A percentile compares a stretch with the other conserved stretches of the same genome.
phyloP scores from a whole-genome alignment of 2,797 vertebrate genomes.

The Labroides dimidiatus region DNA sequence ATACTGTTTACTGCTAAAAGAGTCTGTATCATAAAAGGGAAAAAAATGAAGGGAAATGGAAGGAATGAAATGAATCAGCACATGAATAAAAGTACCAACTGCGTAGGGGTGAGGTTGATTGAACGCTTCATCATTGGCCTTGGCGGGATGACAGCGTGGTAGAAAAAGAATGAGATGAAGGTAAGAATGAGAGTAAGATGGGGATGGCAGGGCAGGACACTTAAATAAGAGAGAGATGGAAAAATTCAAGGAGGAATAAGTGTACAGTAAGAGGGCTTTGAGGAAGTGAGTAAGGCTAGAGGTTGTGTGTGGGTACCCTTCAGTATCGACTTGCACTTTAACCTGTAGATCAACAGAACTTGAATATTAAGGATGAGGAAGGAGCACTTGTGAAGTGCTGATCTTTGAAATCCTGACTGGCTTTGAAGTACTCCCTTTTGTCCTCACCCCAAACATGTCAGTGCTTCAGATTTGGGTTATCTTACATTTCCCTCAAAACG shows the following conservation, averaged over 20 bases:
- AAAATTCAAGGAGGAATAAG: constrained; percentile 19
- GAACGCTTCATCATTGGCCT: constrained; percentile 54
- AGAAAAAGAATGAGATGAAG: constrained; percentile 36
- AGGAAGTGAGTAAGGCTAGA: constrained; percentile 39
- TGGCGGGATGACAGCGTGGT: constrained; percentile 61
- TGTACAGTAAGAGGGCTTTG: constrained; percentile 30
- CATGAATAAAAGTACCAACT: constrained; percentile 65
- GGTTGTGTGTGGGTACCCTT: constrained; percentile 25
- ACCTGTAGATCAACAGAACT: constrained; percentile 33
- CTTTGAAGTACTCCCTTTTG: constrained; percentile 68
- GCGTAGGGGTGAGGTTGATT: constrained; percentile 32
- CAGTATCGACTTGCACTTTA: constrained; percentile 45
- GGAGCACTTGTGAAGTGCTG: constrained; percentile 47
- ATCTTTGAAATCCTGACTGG: too few relatives aligned
- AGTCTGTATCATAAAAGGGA: constrained; percentile 48
- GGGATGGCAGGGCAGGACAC: constrained; percentile 15
- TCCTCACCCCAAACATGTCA: constrained; percentile 25
- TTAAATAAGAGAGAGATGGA: constrained; percentile 17
- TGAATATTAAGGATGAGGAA: constrained; percentile 9
- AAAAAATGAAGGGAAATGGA: constrained; percentile 39
- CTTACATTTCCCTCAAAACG: constrained; percentile 6
- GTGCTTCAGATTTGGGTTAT: constrained; percentile 14
- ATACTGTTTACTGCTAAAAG: too few relatives aligned
- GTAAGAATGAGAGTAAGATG: constrained; percentile 18
- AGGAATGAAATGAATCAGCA: constrained; percentile 49